phyloP scores from a whole-genome alignment of 2,113 vertebrate species.

The Phainopepla nitens region DNA sequence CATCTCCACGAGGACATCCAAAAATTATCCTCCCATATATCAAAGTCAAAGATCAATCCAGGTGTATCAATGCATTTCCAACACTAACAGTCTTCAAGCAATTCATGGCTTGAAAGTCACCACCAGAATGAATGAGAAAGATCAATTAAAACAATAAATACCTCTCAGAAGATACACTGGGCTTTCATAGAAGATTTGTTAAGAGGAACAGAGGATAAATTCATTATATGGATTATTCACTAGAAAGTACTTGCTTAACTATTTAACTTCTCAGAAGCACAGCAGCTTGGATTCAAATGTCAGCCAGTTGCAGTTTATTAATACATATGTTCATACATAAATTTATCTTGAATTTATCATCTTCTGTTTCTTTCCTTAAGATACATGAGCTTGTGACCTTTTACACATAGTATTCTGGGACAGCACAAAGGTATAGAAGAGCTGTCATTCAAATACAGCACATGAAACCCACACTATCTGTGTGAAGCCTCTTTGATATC shows the following conservation, averaged over 20 bases:
- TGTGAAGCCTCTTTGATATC: neutral
- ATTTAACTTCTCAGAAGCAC: neutral
- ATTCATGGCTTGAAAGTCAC: neutral
- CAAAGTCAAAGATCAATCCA: neutral
- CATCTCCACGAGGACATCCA: neutral
- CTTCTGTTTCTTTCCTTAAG: neutral
- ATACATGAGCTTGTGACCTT: neutral
- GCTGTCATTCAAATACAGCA: neutral
- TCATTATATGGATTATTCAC: neutral
- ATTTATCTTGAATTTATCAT: neutral
- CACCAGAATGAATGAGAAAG: neutral
- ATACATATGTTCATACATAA: neutral
- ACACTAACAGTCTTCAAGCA: neutral
- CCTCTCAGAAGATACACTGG: neutral
- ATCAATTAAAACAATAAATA: neutral
- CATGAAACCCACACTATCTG: neutral
- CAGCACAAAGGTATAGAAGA: neutral
- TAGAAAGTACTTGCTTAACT: neutral
- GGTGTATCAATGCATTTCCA: neutral
- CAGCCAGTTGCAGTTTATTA: neutral
- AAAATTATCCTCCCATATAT: neutral
- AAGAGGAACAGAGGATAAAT: neutral
- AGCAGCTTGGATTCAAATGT: neutral
- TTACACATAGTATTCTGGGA: neutral
- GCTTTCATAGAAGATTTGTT: neutral